Base-by-base conservation (phyloP, 2,888 invertebrate genomes). In the Drosophila fungiperda region DNA sequence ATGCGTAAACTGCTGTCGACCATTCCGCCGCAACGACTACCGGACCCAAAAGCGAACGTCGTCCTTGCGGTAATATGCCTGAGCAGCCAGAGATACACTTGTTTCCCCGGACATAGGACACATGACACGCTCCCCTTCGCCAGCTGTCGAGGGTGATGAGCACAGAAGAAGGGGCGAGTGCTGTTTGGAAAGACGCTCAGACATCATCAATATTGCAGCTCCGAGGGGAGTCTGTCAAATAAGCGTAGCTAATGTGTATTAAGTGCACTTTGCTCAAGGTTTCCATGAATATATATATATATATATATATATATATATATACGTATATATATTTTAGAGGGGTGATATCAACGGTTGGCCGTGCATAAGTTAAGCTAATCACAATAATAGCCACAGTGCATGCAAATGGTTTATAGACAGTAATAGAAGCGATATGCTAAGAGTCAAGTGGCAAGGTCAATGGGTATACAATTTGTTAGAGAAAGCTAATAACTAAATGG, bases 161-260 rank as follows among this genome's bases (percentile, higher is more conserved):
- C 32, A 67, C 35, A 23, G n/a, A 11, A 7, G 69, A 54, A n/a
- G 26, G 54, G 55, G 52, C 23, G 20, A 20, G 2, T 35, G 66
- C 29, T 65, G 55, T 58, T 74, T 62, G 57, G n/a, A 45, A 52
- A 61, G 69, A 61, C 64, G 71, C 61, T 54, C 79, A 66, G 78
- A 75, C 82, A 85, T 85, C 87, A 85, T 85, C 89, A 89, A 85
- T 85, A 85, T 85, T 85, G 82, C 89, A 80, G 23, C 38, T n/a
- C 23, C 12, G 9, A n/a, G 38, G 36, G 69, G 54, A 73, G 80
- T 60, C 78, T 87, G 89, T 87, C 89, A 90, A 90, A 87, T 87
- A 90, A 90, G 87, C 90, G 90, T 87, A 62, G 73, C 87, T 90
- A 87, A 87, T 90, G 80, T 78, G 90, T 82, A 90, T 87, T 80